phyloP scores from a whole-genome alignment of 64 coral and sea anemone genomes.

The Montipora capricornis region DNA sequence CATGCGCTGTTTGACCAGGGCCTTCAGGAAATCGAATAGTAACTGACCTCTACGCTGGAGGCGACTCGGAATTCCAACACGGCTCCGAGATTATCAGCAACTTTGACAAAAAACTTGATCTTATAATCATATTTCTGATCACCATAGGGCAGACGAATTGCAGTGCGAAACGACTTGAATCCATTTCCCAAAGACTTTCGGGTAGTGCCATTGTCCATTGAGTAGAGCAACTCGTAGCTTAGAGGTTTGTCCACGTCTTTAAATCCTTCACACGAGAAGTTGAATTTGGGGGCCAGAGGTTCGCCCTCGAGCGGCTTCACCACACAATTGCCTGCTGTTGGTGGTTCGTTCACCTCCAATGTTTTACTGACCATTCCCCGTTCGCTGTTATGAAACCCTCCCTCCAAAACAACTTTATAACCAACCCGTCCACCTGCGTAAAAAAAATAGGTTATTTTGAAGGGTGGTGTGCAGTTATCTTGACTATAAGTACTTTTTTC shows the following conservation, averaged over 20 bases:
- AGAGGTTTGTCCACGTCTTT: slow-evolving; percentile 4
- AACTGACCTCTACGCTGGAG: neutral
- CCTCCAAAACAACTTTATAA: slow-evolving; percentile 7
- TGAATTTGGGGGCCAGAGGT: neutral
- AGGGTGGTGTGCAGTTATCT: too few relatives aligned
- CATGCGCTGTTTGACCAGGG: too few relatives aligned
- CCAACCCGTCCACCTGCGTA: neutral
- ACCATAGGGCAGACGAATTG: neutral
- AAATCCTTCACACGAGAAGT: neutral
- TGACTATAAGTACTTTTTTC: too few relatives aligned
- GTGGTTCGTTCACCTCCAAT: neutral
- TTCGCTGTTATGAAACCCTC: neutral
- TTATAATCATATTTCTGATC: neutral
- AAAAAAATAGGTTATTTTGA: neutral
- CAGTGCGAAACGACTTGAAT: neutral
- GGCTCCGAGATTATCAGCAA: neutral
- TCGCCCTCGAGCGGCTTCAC: neutral
- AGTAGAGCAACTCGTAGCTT: slow-evolving; percentile 7
- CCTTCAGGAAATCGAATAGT: neutral
- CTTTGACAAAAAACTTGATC: neutral
- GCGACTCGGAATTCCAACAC: neutral
- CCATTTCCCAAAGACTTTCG: neutral
- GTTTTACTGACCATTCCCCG: neutral
- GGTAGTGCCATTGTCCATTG: neutral
- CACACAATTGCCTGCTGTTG: neutral